Base-by-base conservation (phyloP, 2,113 vertebrate species). In the Alligator mississippiensis region DNA sequence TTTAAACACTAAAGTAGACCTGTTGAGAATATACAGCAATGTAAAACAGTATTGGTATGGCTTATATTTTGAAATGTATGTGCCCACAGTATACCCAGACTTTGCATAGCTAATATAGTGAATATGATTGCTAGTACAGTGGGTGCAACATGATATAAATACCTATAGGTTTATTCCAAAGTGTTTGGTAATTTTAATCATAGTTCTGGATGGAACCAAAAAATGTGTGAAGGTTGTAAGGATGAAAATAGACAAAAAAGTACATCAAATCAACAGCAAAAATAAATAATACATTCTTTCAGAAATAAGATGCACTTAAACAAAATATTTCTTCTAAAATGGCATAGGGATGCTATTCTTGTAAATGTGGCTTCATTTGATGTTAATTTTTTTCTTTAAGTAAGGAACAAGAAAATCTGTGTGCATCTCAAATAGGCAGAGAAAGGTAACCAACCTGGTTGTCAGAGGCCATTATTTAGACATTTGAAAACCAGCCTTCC, bases 181-280 rank as follows among this genome's bases (percentile, higher is more conserved):
- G 62, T 60, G 11, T 34, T 76, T 88, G 57, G 82, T 87, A 68
- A 72, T 82, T 90, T 94, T 70, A 11, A 70, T 70, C 30, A 17
- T 11, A 70, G 21, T 34, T 34, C 30, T 76, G 22, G 24, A n/a
- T 28, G 55, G 88, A 82, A 70, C 82, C 75, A 90, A 90, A 30
- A 88, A 47, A 9, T 9, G n/a, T 17, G 4, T 79, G 38, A 12
- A 19, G 72, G 72, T 91, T 63, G 55, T 79, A 89, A 94, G 58
- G 47, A 88, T 74, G 62, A 90, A 92, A 90, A 66, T 14, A 84
- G 47, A 78, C 78, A 93, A 90, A 80, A 94, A 84, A 88, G 75
- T 6, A 34, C 18, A 70, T 70, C 17, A 70, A 70, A 70, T 19
- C 30, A 47, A 47, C 47, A 47, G 47, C 47, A 47, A 47, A 47